A percentile compares a stretch with the other conserved stretches of the same genome.
Conservation (phyloP, 1,140 invertebrate species). For the Euwallacea similis region DNA sequence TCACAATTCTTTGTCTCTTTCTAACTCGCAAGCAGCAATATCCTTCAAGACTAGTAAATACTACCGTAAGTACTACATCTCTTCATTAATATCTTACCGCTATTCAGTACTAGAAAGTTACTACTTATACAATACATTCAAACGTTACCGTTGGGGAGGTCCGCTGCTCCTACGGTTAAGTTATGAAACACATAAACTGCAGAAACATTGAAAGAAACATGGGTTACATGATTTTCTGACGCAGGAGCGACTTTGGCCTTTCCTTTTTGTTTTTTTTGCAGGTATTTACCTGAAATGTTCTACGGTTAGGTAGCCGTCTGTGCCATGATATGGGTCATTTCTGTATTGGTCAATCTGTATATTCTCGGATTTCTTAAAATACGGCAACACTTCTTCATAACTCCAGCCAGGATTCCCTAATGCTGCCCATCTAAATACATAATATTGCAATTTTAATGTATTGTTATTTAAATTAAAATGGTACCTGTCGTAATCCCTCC, state of each 20-base stretch:
- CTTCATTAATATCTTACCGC: too few relatives aligned
- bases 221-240: constrained; percentile 16
- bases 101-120: too few relatives aligned
- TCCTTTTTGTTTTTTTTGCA: constrained; percentile 14
- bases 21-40: too few relatives aligned
- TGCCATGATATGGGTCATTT: constrained; percentile 68
- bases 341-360: constrained; percentile 64
- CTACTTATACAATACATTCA: too few relatives aligned
- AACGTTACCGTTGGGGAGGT: background rate
- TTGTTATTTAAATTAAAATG: background rate
- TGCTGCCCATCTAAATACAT: constrained; percentile 68
- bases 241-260: constrained; percentile 23
- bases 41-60: too few relatives aligned
- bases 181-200: background rate
- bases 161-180: constrained; percentile 19
- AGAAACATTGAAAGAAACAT: constrained; percentile 5
- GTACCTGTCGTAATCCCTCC: constrained; percentile 85
- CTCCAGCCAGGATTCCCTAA: constrained; percentile 74
- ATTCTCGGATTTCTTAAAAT: constrained; percentile 77
- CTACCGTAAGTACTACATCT: too few relatives aligned
- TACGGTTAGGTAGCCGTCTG: constrained; percentile 67
- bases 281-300: constrained; percentile 62
- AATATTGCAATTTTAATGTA: background rate
- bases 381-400: constrained; percentile 77
- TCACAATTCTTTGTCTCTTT: too few relatives aligned